phyloP scores from a whole-genome alignment of 1,140 invertebrate genomes.

The Meloidogyne floridensis region DNA sequence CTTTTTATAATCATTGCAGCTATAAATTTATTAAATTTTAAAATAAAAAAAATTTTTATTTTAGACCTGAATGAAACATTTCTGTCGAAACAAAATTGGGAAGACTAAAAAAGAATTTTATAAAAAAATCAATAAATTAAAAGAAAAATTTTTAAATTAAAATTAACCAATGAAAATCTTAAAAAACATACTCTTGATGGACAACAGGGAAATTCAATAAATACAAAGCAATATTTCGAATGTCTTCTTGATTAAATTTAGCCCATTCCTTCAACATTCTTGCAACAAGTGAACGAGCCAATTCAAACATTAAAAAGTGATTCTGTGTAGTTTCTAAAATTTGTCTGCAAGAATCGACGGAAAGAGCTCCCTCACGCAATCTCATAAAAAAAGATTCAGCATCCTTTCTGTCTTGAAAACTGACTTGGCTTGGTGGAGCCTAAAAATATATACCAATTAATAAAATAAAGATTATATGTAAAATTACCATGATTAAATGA shows the following conservation, averaged over 20 bases:
- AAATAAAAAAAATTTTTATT: not conserved
- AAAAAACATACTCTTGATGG: constrained; percentile 25
- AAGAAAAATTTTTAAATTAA: not conserved
- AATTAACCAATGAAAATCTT: not conserved
- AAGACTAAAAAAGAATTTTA: constrained; percentile 12
- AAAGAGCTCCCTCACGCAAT: constrained; percentile 26
- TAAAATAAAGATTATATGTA: not conserved
- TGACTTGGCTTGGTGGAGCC: constrained; percentile 39
- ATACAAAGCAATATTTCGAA: constrained; percentile 31
- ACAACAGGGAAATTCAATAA: constrained; percentile 33
- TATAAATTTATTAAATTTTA: constrained; percentile 12
- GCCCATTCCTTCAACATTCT: constrained; percentile 34
- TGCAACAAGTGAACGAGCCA: constrained; percentile 25
- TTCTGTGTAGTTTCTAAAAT: constrained; percentile 36
- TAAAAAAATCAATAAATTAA: not conserved
- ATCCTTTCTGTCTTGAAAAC: constrained; percentile 30
- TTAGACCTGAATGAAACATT: constrained; percentile 34
- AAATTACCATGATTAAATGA: constrained; percentile 34
- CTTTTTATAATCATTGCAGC: constrained; percentile 29
- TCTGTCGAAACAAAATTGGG: constrained; percentile 36
- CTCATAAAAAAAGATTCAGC: constrained; percentile 33
- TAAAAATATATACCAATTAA: not conserved
- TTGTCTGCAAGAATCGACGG: constrained; percentile 31
- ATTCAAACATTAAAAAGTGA: constrained; percentile 41
- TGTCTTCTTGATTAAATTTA: constrained; percentile 28